Conservation (phyloP, 2,797 vertebrate genomes). For the Diplodus puntazzo region DNA sequence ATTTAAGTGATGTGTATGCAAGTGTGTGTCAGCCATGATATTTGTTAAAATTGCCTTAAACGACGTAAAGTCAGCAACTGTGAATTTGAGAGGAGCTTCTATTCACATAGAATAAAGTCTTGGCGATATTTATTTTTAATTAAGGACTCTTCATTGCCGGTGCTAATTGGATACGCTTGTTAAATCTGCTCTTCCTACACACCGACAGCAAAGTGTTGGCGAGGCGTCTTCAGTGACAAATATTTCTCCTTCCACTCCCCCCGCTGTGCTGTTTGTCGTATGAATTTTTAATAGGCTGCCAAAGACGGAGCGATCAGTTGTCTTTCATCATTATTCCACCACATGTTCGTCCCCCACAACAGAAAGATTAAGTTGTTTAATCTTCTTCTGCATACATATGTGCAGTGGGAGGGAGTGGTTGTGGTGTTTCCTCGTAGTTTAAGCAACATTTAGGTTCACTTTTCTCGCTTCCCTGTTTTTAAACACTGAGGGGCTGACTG, state of each 20-base stretch:
- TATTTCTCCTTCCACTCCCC: slow-evolving; percentile 45
- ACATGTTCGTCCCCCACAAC: slow-evolving; percentile 11
- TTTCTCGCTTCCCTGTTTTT: background rate
- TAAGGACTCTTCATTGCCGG: background rate
- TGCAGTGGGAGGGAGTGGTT: background rate
- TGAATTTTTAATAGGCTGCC: slow-evolving; percentile 66
- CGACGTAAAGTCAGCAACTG: background rate
- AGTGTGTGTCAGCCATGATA: background rate
- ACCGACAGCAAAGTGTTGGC: slow-evolving; percentile 52
- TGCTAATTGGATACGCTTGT: slow-evolving; percentile 65
- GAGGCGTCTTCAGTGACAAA: slow-evolving; percentile 53
- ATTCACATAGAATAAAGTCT: background rate
- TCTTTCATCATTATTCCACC: slow-evolving; percentile 49
- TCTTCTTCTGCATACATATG: slow-evolving; percentile 12
- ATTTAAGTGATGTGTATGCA: slow-evolving; percentile 7
- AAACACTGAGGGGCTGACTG: background rate
- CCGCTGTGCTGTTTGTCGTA: slow-evolving; percentile 44
- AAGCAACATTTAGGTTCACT: background rate
- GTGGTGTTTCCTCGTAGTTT: background rate
- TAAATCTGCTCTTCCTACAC: slow-evolving; percentile 45
- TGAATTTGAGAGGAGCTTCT: slow-evolving; percentile 1
- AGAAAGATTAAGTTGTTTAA: slow-evolving; percentile 25
- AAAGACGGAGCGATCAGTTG: slow-evolving; percentile 45
- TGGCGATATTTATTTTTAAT: slow-evolving; percentile 3
- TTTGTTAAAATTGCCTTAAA: background rate